phyloP scores from a whole-genome alignment of 2,113 vertebrate species.

The Emydura subglobosa region DNA sequence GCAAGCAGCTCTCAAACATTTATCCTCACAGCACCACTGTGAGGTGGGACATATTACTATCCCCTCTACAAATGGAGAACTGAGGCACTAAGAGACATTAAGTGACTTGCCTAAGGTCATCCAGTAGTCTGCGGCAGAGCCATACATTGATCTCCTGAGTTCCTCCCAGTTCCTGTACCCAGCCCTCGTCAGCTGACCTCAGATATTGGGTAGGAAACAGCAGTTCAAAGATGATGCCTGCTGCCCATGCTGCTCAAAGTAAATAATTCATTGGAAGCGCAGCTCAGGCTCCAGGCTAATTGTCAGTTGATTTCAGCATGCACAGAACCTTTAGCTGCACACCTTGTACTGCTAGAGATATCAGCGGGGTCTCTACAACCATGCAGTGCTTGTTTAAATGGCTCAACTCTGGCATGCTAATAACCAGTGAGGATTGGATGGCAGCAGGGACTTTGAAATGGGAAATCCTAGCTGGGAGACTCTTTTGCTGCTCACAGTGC shows the following conservation, averaged over 20 bases:
- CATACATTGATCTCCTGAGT: background rate
- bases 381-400: background rate
- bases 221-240: background rate
- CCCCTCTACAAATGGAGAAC: background rate
- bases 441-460: background rate
- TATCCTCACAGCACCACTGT: background rate
- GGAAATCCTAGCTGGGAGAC: background rate
- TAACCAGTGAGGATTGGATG: background rate
- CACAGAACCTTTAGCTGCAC: background rate
- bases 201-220: background rate
- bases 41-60: background rate
- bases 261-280: background rate
- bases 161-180: background rate
- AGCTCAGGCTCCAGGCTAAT: background rate
- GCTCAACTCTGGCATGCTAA: background rate
- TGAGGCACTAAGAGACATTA: background rate
- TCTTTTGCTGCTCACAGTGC: background rate
- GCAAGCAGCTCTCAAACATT: background rate
- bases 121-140: background rate
- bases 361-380: accelerated
- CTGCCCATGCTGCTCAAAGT: background rate
- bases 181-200: background rate
- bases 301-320: background rate
- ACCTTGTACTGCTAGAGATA: accelerated
- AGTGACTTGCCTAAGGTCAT: background rate